Base-by-base conservation (phyloP, 2,797 vertebrate genomes). In the Myotis findleyi region DNA sequence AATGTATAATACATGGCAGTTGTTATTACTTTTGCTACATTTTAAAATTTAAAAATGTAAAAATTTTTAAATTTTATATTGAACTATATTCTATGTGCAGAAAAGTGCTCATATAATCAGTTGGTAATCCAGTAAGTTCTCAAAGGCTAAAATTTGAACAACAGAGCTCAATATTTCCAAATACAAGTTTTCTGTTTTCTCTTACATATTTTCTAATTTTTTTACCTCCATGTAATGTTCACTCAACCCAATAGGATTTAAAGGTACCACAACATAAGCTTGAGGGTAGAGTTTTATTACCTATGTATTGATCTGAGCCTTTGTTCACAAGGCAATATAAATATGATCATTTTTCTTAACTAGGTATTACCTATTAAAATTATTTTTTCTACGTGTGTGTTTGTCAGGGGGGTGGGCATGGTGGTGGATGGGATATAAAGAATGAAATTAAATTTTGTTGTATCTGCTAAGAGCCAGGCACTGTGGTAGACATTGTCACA, bases 41-140 rank as follows among this genome's bases (percentile, higher is more conserved):
- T 87, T 84, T 91, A 81, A 55, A 77, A 88, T 68, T 57, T 53
- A 80, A n/a, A 83, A 80, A 76, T 33, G 64, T 92, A 76, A 94
- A 87, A 30, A 13, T 2, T 69, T 69, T 81, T 36, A n/a, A 86
- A 82, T 13, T 41, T 75, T 73, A 64, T 75, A 53, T 13, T 6
- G 41, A 93, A 62, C 18, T 33, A 25, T 21, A 71, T 6, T 89
- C 13, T 44, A 51, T 7, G 33, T 38, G 21, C 59, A 94, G 53
- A 77, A 66, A 44, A 80, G 4, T 82, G 44, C 30, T 49, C 44
- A 30, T 30, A 64, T 64, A 64, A 88, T 80, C 49, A 73, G 4
- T 68, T 66, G 33, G 62, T 2, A 51, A 33, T 17, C 33, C 64
- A 95, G 66, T n/a, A 47, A 91, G 68, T 83, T 90, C 59, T 83